phyloP scores from a whole-genome alignment of 23 tunicate genomes.

The Trididemnum clinides region DNA sequence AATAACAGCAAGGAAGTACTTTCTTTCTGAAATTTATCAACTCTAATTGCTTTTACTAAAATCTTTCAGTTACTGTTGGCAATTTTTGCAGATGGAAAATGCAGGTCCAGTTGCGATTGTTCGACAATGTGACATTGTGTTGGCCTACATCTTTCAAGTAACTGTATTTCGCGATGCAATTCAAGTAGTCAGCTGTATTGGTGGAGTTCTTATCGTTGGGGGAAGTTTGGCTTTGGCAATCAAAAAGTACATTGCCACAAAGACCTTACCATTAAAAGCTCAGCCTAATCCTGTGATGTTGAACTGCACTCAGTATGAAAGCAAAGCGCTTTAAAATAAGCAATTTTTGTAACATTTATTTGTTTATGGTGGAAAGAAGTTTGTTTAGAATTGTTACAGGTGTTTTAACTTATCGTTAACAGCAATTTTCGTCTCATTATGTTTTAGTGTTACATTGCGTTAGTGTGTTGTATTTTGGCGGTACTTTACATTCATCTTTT shows the following conservation, averaged over 20 bases:
- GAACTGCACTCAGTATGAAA: too few relatives aligned
- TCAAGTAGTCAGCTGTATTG: background rate
- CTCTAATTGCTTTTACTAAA: too few relatives aligned
- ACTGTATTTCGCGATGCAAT: slow-evolving; percentile 5
- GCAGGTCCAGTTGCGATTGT: slow-evolving; percentile 61
- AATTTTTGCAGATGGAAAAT: slow-evolving; percentile 48
- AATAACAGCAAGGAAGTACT: too few relatives aligned
- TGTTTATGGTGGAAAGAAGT: background rate
- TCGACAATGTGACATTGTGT: slow-evolving; percentile 50
- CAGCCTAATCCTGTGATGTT: too few relatives aligned
- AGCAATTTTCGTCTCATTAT: background rate
- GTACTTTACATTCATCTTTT: too few relatives aligned
- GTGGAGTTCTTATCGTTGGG: slow-evolving; percentile 21
- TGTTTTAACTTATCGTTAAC: background rate
- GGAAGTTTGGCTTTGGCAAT: slow-evolving; percentile 8
- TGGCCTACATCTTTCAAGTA: slow-evolving; percentile 44
- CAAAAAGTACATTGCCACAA: slow-evolving; percentile 13
- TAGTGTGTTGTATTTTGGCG: too few relatives aligned
- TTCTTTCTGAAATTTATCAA: too few relatives aligned
- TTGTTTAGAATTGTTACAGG: background rate
- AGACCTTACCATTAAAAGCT: too few relatives aligned
- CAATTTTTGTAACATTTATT: background rate
- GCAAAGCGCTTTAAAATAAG: background rate
- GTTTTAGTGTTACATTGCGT: too few relatives aligned
- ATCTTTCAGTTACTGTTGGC: too few relatives aligned